A percentile compares a stretch with the other conserved stretches of the same genome.
phyloP scores from a whole-genome alignment of 2,888 invertebrate species.

The Sclerodermus sp. region DNA sequence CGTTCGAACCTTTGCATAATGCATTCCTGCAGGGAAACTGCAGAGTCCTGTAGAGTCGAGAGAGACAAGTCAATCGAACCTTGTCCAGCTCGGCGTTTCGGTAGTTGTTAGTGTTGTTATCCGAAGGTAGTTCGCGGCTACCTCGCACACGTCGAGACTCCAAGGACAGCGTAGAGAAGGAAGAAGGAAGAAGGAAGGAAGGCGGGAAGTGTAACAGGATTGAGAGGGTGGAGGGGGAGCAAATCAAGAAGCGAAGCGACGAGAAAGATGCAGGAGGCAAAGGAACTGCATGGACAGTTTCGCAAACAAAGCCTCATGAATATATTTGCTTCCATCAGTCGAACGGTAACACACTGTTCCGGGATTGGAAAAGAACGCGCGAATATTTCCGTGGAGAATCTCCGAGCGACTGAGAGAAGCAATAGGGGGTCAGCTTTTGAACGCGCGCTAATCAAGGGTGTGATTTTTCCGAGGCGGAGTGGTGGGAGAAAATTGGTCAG shows the following conservation, averaged over 20 bases:
- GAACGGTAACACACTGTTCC: slow-evolving; percentile 12
- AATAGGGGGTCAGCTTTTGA: background rate
- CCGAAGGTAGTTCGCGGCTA: too few relatives aligned
- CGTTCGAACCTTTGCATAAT: slow-evolving; percentile 18
- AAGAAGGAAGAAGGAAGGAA: too few relatives aligned
- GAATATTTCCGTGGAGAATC: background rate
- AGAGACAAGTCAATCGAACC: slow-evolving; percentile 36
- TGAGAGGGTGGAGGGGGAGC: background rate
- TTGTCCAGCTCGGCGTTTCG: slow-evolving; percentile 19
- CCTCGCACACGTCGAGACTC: too few relatives aligned
- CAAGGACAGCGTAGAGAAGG: too few relatives aligned
- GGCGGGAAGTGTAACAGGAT: too few relatives aligned
- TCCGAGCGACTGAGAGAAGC: background rate
- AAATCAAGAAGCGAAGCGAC: background rate
- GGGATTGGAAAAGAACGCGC: background rate
- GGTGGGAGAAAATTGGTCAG: too few relatives aligned
- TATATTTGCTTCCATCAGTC: slow-evolving; percentile 28
- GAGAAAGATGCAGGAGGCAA: slow-evolving; percentile 13
- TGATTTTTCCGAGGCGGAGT: too few relatives aligned
- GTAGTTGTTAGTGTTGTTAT: slow-evolving; percentile 17
- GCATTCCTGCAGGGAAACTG: slow-evolving; percentile 17
- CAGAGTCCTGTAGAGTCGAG: background rate
- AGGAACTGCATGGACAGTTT: slow-evolving; percentile 32
- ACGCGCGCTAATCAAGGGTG: too few relatives aligned
- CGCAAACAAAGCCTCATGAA: slow-evolving; percentile 36